These are phyloP conservation scores for Leptobrachium ailaonicum DNA, from an alignment of 2,113 vertebrate genomes.

Conservation along the genomic window DNA sequence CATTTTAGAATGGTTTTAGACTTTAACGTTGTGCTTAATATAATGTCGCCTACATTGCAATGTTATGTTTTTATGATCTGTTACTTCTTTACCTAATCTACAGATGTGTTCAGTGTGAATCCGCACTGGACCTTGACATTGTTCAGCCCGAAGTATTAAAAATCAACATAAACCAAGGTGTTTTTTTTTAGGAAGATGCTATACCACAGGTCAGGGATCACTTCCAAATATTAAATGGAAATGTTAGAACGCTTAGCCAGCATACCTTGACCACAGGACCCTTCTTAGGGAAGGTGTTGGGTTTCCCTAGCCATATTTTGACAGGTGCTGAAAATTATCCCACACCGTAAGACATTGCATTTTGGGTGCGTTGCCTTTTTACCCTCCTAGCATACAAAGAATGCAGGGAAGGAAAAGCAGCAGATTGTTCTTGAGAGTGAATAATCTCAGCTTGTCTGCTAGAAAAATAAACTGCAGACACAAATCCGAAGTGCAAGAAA, in stretches of 20 bases:
- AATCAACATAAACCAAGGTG: slow-evolving; percentile 37
- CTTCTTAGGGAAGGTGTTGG: slow-evolving; percentile 17
- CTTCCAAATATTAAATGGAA: slow-evolving; percentile 1
- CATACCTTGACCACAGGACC: slow-evolving; percentile 45
- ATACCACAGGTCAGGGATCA: background rate
- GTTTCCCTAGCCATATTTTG: slow-evolving; percentile 43
- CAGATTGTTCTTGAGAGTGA: slow-evolving; percentile 6
- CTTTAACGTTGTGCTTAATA: background rate
- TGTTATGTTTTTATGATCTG: background rate
- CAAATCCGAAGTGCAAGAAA: no score
- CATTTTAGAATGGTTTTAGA: no score
- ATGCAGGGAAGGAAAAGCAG: slow-evolving; percentile 2
- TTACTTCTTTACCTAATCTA: background rate
- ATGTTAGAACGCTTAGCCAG: slow-evolving; percentile 8
- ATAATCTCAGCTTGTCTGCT: slow-evolving; percentile 8
- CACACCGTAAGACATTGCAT: slow-evolving; percentile 23
- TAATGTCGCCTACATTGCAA: background rate
- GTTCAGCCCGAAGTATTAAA: background rate
- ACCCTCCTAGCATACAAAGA: slow-evolving; percentile 24
- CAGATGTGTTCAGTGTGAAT: background rate
- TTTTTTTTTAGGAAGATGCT: slow-evolving; percentile 12
- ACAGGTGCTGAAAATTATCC: slow-evolving; percentile 47
- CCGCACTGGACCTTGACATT: slow-evolving; percentile 14
- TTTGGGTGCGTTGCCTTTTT: slow-evolving; percentile 23
- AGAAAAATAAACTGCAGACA: slow-evolving; percentile 34